Conservation (phyloP, 2,888 invertebrate genomes). For the Eremobia ochroleuca region DNA sequence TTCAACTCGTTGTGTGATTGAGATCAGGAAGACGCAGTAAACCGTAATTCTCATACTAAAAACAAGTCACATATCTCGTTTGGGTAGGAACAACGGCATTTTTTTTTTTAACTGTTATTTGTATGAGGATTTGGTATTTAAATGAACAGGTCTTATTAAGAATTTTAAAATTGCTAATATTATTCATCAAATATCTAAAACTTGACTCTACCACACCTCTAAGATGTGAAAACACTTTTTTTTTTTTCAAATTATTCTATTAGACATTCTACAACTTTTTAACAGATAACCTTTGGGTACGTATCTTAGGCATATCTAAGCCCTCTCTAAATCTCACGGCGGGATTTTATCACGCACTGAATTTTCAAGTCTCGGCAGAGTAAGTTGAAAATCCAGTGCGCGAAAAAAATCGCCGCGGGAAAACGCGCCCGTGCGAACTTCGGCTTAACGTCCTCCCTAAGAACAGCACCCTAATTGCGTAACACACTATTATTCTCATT, state of each 20-base stretch:
- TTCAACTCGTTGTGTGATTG: not conserved
- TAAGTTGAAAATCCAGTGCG: no score
- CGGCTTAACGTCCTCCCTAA: no score
- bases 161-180: not conserved
- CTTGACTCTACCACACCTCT: not conserved
- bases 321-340: no score
- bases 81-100: conserved; percentile 25
- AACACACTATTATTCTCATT: no score
- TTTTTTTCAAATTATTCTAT: not conserved
- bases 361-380: no score
- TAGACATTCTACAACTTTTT: not conserved
- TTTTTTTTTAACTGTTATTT: conserved; percentile 38
- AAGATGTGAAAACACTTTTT: no score
- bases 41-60: conserved; percentile 19
- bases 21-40: conserved; percentile 6
- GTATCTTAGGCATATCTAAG: not conserved
- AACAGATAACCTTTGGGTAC: not conserved
- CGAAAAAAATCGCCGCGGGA: no score
- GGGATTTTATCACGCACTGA: no score
- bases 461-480: no score
- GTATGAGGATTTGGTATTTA: not conserved
- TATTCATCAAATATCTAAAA: not conserved
- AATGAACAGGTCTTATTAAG: not conserved
- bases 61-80: conserved; percentile 42
- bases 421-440: no score